phyloP scores from a whole-genome alignment of 2,113 vertebrate species.

The Holacanthus passer region DNA sequence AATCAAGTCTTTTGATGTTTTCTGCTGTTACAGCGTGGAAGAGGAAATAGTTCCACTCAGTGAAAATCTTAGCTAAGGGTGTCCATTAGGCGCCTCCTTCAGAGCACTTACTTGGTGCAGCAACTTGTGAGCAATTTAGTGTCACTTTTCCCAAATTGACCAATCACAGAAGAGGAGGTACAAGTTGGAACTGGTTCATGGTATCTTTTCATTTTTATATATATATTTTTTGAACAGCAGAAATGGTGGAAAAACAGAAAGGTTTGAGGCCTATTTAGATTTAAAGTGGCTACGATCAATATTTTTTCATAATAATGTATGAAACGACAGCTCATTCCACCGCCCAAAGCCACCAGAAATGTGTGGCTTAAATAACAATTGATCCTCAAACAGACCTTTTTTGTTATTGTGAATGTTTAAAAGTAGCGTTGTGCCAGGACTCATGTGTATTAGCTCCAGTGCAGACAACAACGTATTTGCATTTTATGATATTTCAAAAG shows the following conservation, averaged over 20 bases:
- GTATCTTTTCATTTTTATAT: not conserved
- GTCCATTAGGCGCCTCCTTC: conserved; percentile 5
- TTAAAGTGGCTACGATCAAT: not conserved
- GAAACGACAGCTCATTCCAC: no score
- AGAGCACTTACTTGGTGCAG: not conserved
- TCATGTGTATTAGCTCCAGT: not conserved
- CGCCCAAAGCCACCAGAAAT: no score
- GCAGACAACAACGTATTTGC: not conserved
- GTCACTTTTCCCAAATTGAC: not conserved
- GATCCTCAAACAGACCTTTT: not conserved
- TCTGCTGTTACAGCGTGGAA: conserved; percentile 1
- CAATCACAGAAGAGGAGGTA: not conserved
- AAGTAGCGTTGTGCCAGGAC: not conserved
- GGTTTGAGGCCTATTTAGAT: not conserved
- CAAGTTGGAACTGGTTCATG: not conserved
- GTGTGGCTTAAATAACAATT: not conserved
- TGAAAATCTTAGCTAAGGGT: not conserved
- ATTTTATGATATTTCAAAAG: conserved; percentile 28
- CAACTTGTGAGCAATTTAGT: conserved; percentile 6
- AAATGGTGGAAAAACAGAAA: not conserved
- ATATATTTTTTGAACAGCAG: no score
- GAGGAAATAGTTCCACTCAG: not conserved
- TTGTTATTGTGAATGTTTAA: not conserved
- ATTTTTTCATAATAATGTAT: not conserved
- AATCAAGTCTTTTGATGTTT: no score